phyloP scores from a whole-genome alignment of 2,888 invertebrate genomes.

The Aleiodes leptofemur region DNA sequence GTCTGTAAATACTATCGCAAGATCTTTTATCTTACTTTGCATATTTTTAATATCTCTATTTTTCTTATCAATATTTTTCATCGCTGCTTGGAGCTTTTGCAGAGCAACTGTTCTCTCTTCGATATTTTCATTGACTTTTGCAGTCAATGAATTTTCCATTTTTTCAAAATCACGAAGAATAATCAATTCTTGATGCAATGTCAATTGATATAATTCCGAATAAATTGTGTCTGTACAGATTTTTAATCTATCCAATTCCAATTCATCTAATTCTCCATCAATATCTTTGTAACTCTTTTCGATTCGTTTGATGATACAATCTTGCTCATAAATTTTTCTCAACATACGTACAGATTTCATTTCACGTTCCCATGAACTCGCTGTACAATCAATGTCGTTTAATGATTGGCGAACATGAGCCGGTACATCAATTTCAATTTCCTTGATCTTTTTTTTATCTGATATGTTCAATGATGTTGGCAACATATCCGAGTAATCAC shows the following conservation, averaged over 20 bases:
- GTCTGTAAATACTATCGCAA: constrained; percentile 79
- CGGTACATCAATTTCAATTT: constrained; percentile 45
- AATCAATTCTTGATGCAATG: constrained; percentile 84
- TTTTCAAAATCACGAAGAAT: constrained; percentile 85
- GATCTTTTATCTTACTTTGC: constrained; percentile 75
- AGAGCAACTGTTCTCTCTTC: constrained; percentile 73
- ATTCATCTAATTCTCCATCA: constrained; percentile 79
- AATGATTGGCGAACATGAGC: constrained; percentile 62
- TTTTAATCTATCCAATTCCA: constrained; percentile 79
- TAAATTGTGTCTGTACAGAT: constrained; percentile 79
- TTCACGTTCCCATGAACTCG: constrained; percentile 78
- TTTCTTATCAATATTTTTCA: constrained; percentile 75
- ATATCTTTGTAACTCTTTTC: constrained; percentile 80
- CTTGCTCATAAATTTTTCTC: constrained; percentile 81
- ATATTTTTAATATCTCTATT: constrained; percentile 74
- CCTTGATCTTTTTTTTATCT: background rate
- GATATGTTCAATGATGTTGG: constrained; percentile 48
- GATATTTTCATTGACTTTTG: constrained; percentile 78
- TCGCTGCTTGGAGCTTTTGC: constrained; percentile 58
- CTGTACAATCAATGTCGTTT: constrained; percentile 71
- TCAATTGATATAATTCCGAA: constrained; percentile 81
- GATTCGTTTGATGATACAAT: constrained; percentile 80
- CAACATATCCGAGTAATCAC: constrained; percentile 46
- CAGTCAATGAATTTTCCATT: constrained; percentile 81
- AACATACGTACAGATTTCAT: constrained; percentile 77